phyloP scores from a whole-genome alignment of 2,888 invertebrate species.

The Eupithecia centaureata region DNA sequence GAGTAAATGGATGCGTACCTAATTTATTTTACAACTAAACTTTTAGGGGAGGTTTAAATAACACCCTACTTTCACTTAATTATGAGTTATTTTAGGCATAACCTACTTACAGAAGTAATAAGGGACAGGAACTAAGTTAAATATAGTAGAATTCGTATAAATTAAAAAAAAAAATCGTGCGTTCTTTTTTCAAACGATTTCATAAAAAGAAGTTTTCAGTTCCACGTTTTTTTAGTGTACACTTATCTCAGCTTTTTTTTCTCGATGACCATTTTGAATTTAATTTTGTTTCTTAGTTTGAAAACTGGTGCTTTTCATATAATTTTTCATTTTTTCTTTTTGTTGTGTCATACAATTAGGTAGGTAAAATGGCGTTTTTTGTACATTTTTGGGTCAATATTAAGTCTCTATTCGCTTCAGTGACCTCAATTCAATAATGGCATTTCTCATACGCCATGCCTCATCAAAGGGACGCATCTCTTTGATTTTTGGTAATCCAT shows the following conservation, averaged over 20 bases:
- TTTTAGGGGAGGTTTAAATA: slow-evolving; percentile 1
- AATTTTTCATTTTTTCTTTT: no score
- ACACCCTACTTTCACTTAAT: background rate
- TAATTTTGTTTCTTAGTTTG: no score
- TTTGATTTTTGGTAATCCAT: slow-evolving; percentile 49
- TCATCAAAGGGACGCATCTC: slow-evolving; percentile 42
- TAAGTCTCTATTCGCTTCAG: background rate
- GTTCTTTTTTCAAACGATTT: no score
- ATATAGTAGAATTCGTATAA: no score
- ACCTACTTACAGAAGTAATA: background rate
- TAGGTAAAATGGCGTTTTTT: background rate
- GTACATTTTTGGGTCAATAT: background rate
- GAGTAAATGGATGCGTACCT: slow-evolving; percentile 20
- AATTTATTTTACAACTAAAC: slow-evolving; percentile 11
- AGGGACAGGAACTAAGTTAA: background rate
- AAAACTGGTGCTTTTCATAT: no score
- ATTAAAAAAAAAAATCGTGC: no score
- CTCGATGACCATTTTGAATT: no score
- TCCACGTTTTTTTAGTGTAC: no score
- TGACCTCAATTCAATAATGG: slow-evolving; percentile 35
- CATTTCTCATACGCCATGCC: slow-evolving; percentile 33
- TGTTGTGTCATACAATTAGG: no score
- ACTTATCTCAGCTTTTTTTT: no score
- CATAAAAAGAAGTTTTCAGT: no score
- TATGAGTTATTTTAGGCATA: background rate